phyloP scores from a whole-genome alignment of 2,113 vertebrate genomes.

The Notechis scutatus region DNA sequence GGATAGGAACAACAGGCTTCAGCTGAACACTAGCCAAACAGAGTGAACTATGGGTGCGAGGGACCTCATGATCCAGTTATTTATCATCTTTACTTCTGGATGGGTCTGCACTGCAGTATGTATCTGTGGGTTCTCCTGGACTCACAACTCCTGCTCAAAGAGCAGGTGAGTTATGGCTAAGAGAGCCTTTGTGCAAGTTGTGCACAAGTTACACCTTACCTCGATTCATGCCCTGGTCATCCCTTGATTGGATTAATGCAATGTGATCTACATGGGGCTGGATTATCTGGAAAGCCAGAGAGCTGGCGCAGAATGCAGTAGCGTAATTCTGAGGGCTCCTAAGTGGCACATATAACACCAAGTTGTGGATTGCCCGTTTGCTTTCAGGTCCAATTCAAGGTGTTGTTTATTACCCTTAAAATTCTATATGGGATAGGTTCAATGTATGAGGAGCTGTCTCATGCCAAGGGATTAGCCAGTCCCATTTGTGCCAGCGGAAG shows the following conservation, averaged over 20 bases:
- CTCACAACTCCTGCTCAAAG: neutral
- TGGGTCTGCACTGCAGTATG: neutral
- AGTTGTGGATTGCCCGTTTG: neutral
- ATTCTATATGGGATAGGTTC: neutral
- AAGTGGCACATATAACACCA: neutral
- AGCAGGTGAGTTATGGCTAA: neutral
- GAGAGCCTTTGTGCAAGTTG: too few relatives aligned
- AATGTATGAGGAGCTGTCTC: too few relatives aligned
- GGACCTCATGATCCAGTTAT: neutral
- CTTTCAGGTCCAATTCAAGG: neutral
- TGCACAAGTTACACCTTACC: neutral
- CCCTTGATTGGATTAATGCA: neutral
- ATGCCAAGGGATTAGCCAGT: too few relatives aligned
- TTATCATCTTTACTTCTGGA: neutral
- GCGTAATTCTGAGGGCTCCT: neutral
- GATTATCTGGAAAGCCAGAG: neutral
- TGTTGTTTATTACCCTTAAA: neutral
- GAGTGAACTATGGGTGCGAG: neutral
- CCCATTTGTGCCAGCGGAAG: neutral
- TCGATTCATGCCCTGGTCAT: neutral
- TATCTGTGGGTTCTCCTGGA: neutral
- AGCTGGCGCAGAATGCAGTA: neutral
- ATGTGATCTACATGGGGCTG: neutral
- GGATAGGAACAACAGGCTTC: neutral
- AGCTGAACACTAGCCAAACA: neutral